Evolutionary conservation across 2,797 vertebrate genomes (phyloP).

Genomic region (Sylvia borin): DNA sequence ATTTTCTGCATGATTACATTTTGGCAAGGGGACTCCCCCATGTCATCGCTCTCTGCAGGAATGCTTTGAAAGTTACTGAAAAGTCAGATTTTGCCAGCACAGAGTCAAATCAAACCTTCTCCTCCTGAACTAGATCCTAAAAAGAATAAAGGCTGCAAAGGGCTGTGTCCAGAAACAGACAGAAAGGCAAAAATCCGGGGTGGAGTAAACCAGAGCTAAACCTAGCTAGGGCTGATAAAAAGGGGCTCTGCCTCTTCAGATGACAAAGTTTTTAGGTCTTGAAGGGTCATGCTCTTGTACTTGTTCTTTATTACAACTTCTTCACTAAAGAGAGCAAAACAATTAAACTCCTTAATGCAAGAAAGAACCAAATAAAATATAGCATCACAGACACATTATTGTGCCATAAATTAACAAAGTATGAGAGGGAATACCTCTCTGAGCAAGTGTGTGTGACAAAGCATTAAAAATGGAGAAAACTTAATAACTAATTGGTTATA

Average conservation of each 20-base stretch:
- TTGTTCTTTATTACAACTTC: background rate
- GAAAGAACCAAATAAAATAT: background rate
- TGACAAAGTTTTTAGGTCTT: background rate
- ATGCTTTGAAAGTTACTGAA: conserved; percentile 74
- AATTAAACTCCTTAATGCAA: conserved; percentile 1
- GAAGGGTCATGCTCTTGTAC: background rate
- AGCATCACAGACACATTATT: background rate
- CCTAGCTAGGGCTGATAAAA: background rate
- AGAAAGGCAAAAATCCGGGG: background rate
- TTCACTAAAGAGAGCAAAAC: background rate
- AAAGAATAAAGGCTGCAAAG: background rate
- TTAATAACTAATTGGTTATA: conserved; percentile 59
- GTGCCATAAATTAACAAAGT: background rate
- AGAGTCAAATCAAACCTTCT: conserved; percentile 3
- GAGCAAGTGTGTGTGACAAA: background rate
- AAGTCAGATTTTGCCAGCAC: conserved; percentile 56
- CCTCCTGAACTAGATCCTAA: background rate
- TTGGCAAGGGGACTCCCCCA: conserved; percentile 69
- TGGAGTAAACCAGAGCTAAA: background rate
- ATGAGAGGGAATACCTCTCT: background rate
- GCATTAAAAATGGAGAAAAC: conserved; percentile 61
- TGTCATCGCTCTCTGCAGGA: conserved; percentile 65
- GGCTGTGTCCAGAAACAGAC: background rate
- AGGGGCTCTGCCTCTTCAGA: background rate
- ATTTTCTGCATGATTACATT: conserved; percentile 80